A percentile compares a stretch with the other conserved stretches of the same genome.
Conservation (phyloP, 2,113 vertebrate species). For the Pterocles orientalis region DNA sequence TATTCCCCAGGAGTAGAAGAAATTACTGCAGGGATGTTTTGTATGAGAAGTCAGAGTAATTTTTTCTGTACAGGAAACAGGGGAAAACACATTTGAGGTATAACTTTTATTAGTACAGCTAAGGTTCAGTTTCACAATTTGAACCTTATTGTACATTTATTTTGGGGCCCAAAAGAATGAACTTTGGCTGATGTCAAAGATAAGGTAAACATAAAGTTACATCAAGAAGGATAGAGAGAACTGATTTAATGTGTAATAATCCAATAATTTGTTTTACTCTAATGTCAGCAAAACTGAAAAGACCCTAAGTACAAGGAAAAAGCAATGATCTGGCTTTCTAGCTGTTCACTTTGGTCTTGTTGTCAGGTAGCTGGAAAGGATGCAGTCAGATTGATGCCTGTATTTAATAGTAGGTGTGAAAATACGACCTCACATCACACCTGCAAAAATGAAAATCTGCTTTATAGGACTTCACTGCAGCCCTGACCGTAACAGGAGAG, state of each 20-base stretch:
- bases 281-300: not conserved
- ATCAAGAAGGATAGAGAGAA: not conserved
- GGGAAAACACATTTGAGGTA: not conserved
- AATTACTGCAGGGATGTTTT: not conserved
- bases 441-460: not conserved
- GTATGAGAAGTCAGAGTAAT: not conserved
- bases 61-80: not conserved
- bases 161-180: not conserved
- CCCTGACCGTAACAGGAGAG: not conserved
- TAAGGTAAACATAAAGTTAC: not conserved
- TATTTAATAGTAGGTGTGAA: not conserved
- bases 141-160: not conserved
- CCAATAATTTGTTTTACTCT: not conserved
- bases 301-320: not conserved
- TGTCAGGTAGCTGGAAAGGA: not conserved
- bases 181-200: not conserved
- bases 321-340: not conserved
- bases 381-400: not conserved
- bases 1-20: not conserved
- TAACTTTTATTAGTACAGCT: not conserved
- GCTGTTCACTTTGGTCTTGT: not conserved
- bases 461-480: not conserved
- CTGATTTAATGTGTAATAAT: not conserved
- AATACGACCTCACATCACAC: not conserved
- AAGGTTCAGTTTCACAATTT: not conserved